Base-by-base conservation (phyloP, 2,888 invertebrate species). In the Seira ritae region DNA sequence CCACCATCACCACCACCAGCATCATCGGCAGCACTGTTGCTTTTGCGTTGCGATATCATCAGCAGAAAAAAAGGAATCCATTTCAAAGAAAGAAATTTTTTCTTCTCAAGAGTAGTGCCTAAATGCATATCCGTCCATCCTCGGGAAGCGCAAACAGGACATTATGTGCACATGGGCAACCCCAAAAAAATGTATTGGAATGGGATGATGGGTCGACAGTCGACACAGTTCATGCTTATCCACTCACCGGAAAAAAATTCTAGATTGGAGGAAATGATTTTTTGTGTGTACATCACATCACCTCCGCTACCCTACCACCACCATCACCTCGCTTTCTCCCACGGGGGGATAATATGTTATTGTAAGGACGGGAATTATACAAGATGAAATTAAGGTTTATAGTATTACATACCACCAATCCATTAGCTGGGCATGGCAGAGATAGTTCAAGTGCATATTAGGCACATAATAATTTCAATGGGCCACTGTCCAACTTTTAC, bases 401-500 rank as follows among this genome's bases (percentile, higher is more conserved):
- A n/a, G n/a, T n/a, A n/a, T n/a, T n/a, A 15, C 50, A 50, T 50
- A 50, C 6, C 50, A 50, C 50, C 50, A 50, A 50, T 80, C 69
- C 67, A 75, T 73, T 62, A 73, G 46, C 55, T 42, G 24, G 23
- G 19, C n/a, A n/a, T 20, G 20, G 31, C 15, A 67, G 17, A 67
- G 20, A 19, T 17, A 77, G 19, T 37, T 55, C 62, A 46, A 22
- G 31, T 31, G 8, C 31, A 31, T 31, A 31, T 24, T 23, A 81
- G 75, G 67, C 69, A 70, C 75, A 76, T 76, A 76, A 76, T 76
- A 76, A 82, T 72, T 82, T 76, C 72, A 67, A 82, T 76, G 76
- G 80, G 81, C 81, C 60, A 71, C 76, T 82, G 81, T 82, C 81
- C 81, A 82, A 82, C 81, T 82, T 82, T 62, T 76, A 76, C 71